Evolutionary conservation across 2,888 invertebrate genomes (phyloP).

Genomic region (Tetramorium bicarinatum): DNA sequence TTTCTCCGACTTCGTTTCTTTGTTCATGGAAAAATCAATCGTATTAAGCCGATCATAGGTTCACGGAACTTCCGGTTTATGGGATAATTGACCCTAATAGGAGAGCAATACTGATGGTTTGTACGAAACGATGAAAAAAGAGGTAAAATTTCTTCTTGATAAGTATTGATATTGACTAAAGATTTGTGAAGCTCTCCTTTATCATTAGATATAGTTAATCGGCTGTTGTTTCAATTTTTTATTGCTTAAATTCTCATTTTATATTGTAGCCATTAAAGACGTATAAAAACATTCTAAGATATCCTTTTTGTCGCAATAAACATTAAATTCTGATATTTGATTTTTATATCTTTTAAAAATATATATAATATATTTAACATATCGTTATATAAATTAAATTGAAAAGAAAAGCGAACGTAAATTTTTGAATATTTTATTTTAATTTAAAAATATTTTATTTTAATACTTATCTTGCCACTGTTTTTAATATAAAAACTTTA

Average conservation of each 20-base stretch:
- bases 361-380: background rate
- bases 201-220: conserved; percentile 2
- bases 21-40: conserved; percentile 51
- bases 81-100: conserved; percentile 57
- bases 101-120: conserved; percentile 16
- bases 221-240: background rate
- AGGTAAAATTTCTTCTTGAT: background rate
- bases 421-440: background rate
- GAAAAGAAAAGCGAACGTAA: background rate
- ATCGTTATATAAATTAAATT: background rate
- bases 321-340: background rate
- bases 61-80: conserved; percentile 42
- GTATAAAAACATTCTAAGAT: background rate
- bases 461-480: background rate
- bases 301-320: background rate
- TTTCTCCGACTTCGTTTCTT: conserved; percentile 19
- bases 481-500: background rate
- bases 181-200: background rate
- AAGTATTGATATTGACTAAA: background rate
- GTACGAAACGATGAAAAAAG: conserved; percentile 13
- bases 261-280: background rate
- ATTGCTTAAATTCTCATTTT: background rate
- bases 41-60: conserved; percentile 55
- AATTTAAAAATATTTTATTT: background rate
- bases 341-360: background rate